Percentiles rank a stretch among this genome's conserved stretches.
phyloP scores from a whole-genome alignment of 1,140 invertebrate species.

The Portunus trituberculatus region DNA sequence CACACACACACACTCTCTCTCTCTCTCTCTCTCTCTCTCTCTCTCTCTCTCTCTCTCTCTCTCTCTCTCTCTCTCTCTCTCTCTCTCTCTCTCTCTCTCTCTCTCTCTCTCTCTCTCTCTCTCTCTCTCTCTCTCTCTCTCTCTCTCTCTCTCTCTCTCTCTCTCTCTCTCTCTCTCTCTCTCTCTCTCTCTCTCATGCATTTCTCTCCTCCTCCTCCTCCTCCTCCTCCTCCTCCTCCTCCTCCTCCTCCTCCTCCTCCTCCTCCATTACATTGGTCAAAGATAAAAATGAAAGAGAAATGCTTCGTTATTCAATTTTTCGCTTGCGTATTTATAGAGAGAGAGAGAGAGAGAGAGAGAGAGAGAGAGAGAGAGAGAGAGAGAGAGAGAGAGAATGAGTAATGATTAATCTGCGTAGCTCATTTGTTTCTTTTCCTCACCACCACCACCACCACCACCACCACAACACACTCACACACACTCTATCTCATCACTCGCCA shows the following conservation, averaged over 20 bases:
- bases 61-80: slow-evolving; percentile 14
- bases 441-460: no score
- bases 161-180: neutral
- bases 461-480: no score
- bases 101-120: neutral
- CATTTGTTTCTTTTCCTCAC: no score
- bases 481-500: no score
- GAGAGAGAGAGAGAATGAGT: no score
- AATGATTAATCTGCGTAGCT: no score
- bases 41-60: neutral
- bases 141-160: neutral
- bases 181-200: neutral
- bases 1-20: neutral
- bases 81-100: neutral
- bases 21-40: slow-evolving; percentile 29
- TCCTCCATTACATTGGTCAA: neutral
- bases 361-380: no score
- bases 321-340: neutral
- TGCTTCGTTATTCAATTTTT: neutral
- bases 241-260: neutral
- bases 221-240: neutral
- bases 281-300: neutral
- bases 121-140: neutral
- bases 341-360: no score
- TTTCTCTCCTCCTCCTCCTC: neutral